Evolutionary conservation across 2,113 vertebrate genomes (phyloP).

Genomic region (Stictonetta naevosa): DNA sequence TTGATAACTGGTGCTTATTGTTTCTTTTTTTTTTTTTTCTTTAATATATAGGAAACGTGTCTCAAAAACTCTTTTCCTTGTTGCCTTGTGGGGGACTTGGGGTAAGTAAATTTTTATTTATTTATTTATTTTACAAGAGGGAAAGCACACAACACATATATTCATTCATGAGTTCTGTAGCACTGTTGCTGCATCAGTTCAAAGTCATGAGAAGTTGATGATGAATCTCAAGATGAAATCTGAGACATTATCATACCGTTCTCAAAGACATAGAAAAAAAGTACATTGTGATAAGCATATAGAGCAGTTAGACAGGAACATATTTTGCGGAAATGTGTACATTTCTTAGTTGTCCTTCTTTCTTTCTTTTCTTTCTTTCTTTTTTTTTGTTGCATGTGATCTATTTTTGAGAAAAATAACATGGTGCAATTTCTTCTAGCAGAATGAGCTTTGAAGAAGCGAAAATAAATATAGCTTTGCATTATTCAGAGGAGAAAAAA

Average conservation of each 20-base stretch:
- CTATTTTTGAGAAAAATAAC: background rate
- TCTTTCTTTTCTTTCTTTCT: background rate
- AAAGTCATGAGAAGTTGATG: background rate
- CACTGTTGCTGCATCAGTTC: background rate
- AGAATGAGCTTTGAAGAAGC: background rate
- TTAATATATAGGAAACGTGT: slow-evolving; percentile 69
- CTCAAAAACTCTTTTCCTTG: slow-evolving; percentile 80
- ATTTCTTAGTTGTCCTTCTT: background rate
- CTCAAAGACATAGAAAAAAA: background rate
- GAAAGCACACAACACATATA: background rate
- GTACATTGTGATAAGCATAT: background rate
- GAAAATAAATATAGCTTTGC: background rate
- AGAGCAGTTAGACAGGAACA: background rate
- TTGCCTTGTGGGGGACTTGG: slow-evolving; percentile 84
- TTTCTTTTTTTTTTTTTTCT: slow-evolving; percentile 45
- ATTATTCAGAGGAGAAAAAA: background rate
- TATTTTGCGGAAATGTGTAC: background rate
- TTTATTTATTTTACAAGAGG: background rate
- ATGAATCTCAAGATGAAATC: background rate
- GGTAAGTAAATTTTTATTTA: slow-evolving; percentile 73
- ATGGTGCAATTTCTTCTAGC: background rate
- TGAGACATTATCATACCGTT: background rate
- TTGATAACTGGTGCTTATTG: background rate
- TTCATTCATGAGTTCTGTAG: background rate
- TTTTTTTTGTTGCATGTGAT: background rate